Percentiles rank a stretch among this genome's conserved stretches.
Conservation (phyloP, 2,113 vertebrate species). For the Microcebus lehilahytsara region DNA sequence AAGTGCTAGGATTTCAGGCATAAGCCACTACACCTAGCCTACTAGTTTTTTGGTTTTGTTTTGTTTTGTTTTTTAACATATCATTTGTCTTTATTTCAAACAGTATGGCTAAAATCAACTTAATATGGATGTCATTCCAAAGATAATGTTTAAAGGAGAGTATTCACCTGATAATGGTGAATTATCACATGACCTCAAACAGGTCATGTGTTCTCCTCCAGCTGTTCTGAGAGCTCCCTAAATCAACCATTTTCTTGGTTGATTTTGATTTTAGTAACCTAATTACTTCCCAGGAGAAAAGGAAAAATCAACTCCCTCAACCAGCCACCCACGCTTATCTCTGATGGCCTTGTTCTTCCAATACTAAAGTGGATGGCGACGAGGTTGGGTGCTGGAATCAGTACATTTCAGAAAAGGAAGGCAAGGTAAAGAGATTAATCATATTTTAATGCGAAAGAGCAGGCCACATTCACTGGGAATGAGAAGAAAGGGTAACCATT, state of each 20-base stretch:
- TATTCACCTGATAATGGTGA: not conserved
- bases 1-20: too few species aligned
- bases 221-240: not conserved
- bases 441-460: not conserved
- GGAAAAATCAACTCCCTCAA: not conserved
- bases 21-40: too few species aligned
- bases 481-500: not conserved
- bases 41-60: too few species aligned
- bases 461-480: not conserved
- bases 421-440: not conserved
- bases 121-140: not conserved
- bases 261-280: not conserved
- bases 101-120: not conserved
- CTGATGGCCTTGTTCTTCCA: not conserved
- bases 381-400: not conserved
- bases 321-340: not conserved
- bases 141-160: not conserved
- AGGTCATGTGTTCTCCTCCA: not conserved
- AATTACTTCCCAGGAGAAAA: not conserved
- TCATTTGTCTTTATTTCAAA: not conserved
- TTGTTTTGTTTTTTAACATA: not conserved
- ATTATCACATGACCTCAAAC: not conserved
- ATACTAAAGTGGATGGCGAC: not conserved
- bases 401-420: not conserved
- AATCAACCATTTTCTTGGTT: not conserved